Conservation (phyloP, 2,113 vertebrate genomes). For the Halcyon senegalensis region DNA sequence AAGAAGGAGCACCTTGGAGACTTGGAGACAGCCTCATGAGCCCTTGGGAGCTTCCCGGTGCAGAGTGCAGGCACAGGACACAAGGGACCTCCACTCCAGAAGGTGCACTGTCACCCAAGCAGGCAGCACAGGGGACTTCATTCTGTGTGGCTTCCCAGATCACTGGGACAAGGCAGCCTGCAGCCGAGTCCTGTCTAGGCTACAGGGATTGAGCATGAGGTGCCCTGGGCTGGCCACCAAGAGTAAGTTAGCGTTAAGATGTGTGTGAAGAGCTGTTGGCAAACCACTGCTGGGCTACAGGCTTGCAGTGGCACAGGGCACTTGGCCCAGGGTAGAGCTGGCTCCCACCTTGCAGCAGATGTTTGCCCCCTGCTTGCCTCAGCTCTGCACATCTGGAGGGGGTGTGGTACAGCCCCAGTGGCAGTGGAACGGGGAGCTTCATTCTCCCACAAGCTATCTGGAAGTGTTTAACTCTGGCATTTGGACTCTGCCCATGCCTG, state of each 20-base stretch:
- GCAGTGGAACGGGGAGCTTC: not conserved
- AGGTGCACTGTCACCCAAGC: not conserved
- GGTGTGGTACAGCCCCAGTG: not conserved
- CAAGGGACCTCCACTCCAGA: not conserved
- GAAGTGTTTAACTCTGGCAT: not conserved
- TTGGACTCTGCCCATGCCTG: not conserved
- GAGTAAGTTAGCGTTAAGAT: not conserved
- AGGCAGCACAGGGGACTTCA: not conserved
- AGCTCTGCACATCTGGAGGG: not conserved
- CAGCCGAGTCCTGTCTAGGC: not conserved
- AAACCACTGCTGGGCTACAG: not conserved
- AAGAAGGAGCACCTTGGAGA: not conserved
- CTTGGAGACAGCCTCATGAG: not conserved
- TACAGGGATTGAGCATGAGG: not conserved
- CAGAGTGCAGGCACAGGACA: not conserved
- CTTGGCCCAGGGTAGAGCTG: not conserved
- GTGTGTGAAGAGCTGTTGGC: not conserved
- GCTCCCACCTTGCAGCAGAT: not conserved
- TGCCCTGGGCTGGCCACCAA: not conserved
- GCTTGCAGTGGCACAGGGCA: not conserved
- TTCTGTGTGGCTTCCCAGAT: not conserved
- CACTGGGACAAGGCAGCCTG: not conserved
- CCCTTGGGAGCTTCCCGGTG: not conserved
- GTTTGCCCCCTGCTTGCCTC: not conserved
- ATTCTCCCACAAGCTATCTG: not conserved